Conservation (phyloP, 1,140 invertebrate species). For the Thalassaphorura encarpata region DNA sequence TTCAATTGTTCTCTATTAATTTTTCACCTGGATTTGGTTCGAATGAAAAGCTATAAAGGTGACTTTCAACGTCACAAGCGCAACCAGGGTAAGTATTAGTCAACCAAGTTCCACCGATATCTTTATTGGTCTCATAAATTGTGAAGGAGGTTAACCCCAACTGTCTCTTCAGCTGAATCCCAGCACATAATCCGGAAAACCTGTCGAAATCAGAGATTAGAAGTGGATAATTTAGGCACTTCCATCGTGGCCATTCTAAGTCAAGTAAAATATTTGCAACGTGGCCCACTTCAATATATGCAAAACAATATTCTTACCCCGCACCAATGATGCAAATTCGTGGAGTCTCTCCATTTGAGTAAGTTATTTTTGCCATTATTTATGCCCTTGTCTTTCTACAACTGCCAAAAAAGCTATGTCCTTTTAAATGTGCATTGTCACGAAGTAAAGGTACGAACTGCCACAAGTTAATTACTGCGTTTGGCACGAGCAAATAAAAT, state of each 20-base stretch:
- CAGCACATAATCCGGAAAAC: not conserved
- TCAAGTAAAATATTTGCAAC: too few species aligned
- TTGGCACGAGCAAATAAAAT: too few species aligned
- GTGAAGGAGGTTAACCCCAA: not conserved
- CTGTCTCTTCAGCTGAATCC: not conserved
- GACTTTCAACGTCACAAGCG: not conserved
- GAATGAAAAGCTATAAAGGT: conserved; percentile 3
- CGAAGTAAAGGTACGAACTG: too few species aligned
- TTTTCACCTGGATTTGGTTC: conserved; percentile 8
- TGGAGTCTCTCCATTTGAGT: not conserved
- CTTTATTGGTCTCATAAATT: not conserved
- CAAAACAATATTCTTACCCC: not conserved
- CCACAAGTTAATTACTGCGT: too few species aligned
- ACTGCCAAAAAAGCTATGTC: too few species aligned
- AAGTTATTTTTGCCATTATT: not conserved
- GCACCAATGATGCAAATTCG: conserved; percentile 3
- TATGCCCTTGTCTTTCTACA: too few species aligned
- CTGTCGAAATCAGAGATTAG: not conserved
- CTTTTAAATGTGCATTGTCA: too few species aligned
- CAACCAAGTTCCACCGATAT: conserved; percentile 17
- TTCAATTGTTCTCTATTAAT: too few species aligned
- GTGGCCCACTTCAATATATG: too few species aligned
- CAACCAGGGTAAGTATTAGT: conserved; percentile 18
- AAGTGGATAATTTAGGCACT: too few species aligned
- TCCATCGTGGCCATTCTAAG: too few species aligned